Conservation (phyloP, 2,888 invertebrate genomes). For the Philopedon plagiatum region DNA sequence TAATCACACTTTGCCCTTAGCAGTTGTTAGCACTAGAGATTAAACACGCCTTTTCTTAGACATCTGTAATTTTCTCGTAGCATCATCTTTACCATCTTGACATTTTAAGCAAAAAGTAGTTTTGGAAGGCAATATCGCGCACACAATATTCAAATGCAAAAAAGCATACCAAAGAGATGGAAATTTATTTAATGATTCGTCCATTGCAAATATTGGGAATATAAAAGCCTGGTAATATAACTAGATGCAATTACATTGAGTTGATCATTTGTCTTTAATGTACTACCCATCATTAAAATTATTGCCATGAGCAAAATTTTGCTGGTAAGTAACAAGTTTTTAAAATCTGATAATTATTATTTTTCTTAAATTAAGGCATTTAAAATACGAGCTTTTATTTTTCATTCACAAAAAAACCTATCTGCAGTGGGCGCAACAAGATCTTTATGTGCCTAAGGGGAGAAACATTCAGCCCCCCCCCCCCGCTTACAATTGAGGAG, state of each 20-base stretch:
- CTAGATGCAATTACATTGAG: conserved; percentile 15
- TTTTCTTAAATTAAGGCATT: too few species aligned
- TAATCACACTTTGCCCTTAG: conserved; percentile 11
- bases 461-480: too few species aligned
- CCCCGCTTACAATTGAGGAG: too few species aligned
- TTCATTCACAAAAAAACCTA: too few species aligned
- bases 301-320: conserved; percentile 9
- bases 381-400: too few species aligned
- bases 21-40: conserved; percentile 15
- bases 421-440: too few species aligned
- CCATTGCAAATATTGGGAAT: conserved; percentile 6
- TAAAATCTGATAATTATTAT: too few species aligned
- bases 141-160: conserved; percentile 15
- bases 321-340: background rate
- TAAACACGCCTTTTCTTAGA: conserved; percentile 15
- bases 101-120: conserved; percentile 19
- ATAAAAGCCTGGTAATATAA: conserved; percentile 7
- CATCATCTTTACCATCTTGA: conserved; percentile 19
- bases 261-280: conserved; percentile 21
- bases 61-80: conserved; percentile 10
- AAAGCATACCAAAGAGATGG: conserved; percentile 11
- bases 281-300: background rate
- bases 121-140: conserved; percentile 1
- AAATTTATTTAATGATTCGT: conserved; percentile 2
- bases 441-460: too few species aligned